These are phyloP conservation scores for Dryobota labecula DNA, from an alignment of 2,888 invertebrate species.

Conservation along the genomic window DNA sequence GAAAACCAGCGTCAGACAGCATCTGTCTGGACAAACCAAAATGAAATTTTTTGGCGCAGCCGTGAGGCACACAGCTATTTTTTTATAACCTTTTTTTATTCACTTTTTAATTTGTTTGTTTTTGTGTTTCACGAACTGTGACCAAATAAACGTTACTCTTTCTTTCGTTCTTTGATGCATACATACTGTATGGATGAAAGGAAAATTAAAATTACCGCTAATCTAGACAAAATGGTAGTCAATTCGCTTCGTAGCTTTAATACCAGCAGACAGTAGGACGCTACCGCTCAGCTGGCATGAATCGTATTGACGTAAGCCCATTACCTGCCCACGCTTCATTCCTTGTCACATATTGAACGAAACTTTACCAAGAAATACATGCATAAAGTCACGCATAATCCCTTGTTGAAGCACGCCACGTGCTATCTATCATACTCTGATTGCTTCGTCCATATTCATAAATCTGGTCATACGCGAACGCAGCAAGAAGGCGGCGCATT, in stretches of 20 bases:
- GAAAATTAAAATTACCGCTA: not conserved
- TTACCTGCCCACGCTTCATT: slow-evolving; percentile 5
- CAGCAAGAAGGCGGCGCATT: no score
- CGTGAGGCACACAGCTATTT: no score
- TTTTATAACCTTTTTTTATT: no score
- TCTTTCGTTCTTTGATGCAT: no score
- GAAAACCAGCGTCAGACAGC: no score
- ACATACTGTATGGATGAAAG: not conserved
- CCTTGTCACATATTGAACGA: not conserved
- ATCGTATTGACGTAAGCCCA: slow-evolving; percentile 18
- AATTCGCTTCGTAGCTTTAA: slow-evolving; percentile 1
- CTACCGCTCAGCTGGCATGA: slow-evolving; percentile 24
- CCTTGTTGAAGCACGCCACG: not conserved
- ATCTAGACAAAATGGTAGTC: not conserved
- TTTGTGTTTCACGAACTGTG: no score
- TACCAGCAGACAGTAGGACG: slow-evolving; percentile 25
- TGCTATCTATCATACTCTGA: not conserved
- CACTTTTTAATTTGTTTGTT: no score
- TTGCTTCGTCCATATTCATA: not conserved
- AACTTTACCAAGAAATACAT: not conserved
- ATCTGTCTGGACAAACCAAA: no score
- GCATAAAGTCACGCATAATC: not conserved
- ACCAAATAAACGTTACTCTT: no score
- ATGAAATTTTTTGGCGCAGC: no score
- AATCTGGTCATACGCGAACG: no score